Conservation (phyloP, 2,888 invertebrate species). For the Metallyticus violacea region DNA sequence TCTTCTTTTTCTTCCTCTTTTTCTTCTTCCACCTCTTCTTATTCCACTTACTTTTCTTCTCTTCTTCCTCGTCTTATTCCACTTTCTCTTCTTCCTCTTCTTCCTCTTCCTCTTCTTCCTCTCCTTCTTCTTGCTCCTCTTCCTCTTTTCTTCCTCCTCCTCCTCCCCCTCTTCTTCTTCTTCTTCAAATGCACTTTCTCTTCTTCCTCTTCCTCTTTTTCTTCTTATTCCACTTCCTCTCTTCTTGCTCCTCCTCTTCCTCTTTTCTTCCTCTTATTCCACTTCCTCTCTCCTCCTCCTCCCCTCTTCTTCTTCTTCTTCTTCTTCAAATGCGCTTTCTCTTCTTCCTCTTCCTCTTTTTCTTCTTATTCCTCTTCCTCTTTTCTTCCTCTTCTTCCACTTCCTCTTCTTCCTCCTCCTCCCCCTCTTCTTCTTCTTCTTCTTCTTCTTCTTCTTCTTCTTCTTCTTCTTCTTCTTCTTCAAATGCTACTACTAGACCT, state of each 20-base stretch:
- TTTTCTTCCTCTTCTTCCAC: no score
- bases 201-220: neutral
- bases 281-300: no score
- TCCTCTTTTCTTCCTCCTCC: slow-evolving; percentile 3
- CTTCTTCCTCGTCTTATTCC: neutral
- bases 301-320: no score
- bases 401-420: neutral
- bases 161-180: slow-evolving; percentile 9
- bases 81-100: neutral
- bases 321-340: no score
- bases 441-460: neutral
- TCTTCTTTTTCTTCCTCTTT: neutral
- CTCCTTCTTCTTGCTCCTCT: neutral
- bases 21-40: neutral
- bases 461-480: neutral
- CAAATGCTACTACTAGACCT: no score
- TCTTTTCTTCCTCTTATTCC: neutral
- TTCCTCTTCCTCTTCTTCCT: no score
- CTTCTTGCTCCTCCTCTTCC: no score
- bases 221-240: no score
- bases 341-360: neutral
- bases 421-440: neutral
- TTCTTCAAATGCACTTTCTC: no score
- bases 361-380: no score
- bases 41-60: neutral